Percentiles rank a stretch among this genome's conserved stretches.
phyloP scores from a whole-genome alignment of 2,888 invertebrate species.

The Apomyelois bistriatella region DNA sequence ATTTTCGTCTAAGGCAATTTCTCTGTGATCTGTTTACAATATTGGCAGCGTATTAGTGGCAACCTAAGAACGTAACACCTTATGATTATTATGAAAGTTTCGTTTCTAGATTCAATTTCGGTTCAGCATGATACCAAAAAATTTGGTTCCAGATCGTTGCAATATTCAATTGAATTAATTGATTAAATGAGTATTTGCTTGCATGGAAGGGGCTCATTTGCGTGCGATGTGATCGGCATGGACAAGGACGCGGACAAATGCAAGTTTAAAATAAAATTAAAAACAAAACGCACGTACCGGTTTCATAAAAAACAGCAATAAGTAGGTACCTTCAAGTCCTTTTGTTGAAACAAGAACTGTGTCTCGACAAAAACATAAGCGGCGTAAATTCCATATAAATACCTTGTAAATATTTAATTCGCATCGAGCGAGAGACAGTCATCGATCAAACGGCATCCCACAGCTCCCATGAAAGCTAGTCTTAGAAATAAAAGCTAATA shows the following conservation, averaged over 20 bases:
- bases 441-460: slow-evolving; percentile 25
- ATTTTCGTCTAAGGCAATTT: too few species aligned
- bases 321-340: not conserved
- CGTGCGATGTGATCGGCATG: not conserved
- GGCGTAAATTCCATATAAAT: slow-evolving; percentile 5
- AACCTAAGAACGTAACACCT: too few species aligned
- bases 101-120: too few species aligned
- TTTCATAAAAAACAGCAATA: not conserved
- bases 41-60: too few species aligned
- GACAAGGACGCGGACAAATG: not conserved
- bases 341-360: not conserved
- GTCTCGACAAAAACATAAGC: not conserved
- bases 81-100: too few species aligned
- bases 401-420: not conserved
- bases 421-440: slow-evolving; percentile 12
- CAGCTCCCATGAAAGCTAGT: slow-evolving; percentile 60
- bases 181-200: not conserved
- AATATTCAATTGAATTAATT: too few species aligned
- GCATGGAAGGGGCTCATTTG: not conserved
- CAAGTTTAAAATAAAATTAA: not conserved
- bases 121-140: too few species aligned
- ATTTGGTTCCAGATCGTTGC: too few species aligned
- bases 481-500: slow-evolving; percentile 73
- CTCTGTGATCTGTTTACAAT: too few species aligned
- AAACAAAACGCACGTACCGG: slow-evolving; percentile 3